Evolutionary conservation across 2,888 invertebrate genomes (phyloP).

Genomic region (Agrochola lota): DNA sequence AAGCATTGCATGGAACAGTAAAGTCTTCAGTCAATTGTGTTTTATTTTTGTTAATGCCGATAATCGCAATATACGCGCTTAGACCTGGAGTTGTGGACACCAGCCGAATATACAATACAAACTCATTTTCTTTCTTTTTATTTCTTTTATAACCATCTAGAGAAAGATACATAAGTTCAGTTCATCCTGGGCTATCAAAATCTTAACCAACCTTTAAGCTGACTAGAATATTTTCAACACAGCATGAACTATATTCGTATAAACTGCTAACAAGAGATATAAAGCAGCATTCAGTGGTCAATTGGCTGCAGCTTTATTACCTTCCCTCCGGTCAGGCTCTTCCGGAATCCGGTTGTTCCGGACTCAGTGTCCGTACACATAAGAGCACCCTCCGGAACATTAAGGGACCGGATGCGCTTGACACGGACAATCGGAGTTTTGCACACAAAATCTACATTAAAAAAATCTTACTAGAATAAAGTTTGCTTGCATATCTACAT

Average conservation of each 20-base stretch:
- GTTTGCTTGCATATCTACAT: neutral
- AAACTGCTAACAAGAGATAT: neutral
- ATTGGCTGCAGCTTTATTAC: neutral
- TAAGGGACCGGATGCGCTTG: neutral
- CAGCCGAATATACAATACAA: neutral
- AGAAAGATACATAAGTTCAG: neutral
- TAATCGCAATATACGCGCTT: neutral
- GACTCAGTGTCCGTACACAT: neutral
- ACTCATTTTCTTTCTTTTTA: neutral
- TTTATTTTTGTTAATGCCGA: neutral
- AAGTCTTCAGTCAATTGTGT: too few species aligned
- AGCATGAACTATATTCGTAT: neutral
- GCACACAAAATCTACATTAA: neutral
- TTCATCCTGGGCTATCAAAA: neutral
- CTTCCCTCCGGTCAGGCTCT: neutral
- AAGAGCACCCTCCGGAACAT: slow-evolving; percentile 11
- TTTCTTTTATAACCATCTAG: neutral
- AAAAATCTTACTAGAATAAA: neutral
- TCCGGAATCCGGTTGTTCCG: neutral
- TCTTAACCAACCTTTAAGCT: neutral
- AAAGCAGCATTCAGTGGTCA: neutral
- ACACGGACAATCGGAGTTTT: neutral
- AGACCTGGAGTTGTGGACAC: neutral
- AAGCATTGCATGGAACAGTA: too few species aligned
- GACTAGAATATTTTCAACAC: neutral